Base-by-base conservation (phyloP, 2,113 vertebrate species). In the Arizona elegans region DNA sequence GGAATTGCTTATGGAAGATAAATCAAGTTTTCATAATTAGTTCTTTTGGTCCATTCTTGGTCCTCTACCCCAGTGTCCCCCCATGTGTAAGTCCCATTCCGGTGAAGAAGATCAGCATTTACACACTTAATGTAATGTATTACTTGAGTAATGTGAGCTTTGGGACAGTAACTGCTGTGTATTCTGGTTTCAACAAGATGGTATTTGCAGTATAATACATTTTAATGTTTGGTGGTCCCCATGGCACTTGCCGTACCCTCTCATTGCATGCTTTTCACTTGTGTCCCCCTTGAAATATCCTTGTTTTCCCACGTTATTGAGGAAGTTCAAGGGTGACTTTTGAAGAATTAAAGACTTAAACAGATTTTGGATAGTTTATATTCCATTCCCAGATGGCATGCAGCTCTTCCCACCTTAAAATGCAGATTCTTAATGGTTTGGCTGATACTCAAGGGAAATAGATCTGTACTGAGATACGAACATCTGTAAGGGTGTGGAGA, bases 381-480 rank as follows among this genome's bases (percentile, higher is more conserved):
- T 93, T 87, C 90, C 55, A 93, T 12, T 54, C 11, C 26, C n/a
- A 85, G 7, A 10, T 92, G 55, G 26, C 81, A 89, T 10, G 33
- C 50, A 85, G 23, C 75, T 86, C 56, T 88, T 86, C 91, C 50
- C 88, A 90, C 58, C 81, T 54, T 93, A 92, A 75, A 93, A 95
- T 81, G 53, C 2, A 52, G 70, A 85, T 62, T 91, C 90, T 93
- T 87, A 17, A 33, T 91, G 52, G 0, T 12, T 8, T 91, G 85
- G 29, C 56, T 59, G 89, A 91, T 29, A 87, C 92, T 93, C 15
- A 53, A 89, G 93, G 91, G 92, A 91, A 89, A 91, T 19, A 1
- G 54, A 2, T 54, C 13, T 93, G 17, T 94, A 90, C 75, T 88
- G 85, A 91, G 0, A 89, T 87, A 85, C 0, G 59, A 92, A 58